phyloP scores from a whole-genome alignment of 1,140 invertebrate genomes.

The Acromyrmex echinatior region DNA sequence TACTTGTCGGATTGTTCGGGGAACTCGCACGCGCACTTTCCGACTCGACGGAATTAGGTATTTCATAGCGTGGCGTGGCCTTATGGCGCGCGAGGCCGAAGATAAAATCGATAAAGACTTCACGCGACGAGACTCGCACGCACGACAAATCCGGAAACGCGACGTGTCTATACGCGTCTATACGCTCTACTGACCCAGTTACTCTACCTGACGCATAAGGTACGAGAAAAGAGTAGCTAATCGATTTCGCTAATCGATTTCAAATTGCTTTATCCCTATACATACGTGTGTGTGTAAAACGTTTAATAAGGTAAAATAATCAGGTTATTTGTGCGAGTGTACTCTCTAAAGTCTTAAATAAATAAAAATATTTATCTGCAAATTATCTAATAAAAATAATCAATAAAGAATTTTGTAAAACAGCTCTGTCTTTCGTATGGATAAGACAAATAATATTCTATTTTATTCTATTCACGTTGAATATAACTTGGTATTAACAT shows the following conservation, averaged over 20 bases:
- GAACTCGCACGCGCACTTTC: conserved; percentile 60
- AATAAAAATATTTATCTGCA: background rate
- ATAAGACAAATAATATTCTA: background rate
- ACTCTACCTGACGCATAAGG: background rate
- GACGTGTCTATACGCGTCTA: conserved; percentile 21
- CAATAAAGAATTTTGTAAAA: background rate
- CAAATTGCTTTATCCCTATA: background rate
- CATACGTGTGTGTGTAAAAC: background rate
- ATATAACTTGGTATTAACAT: background rate
- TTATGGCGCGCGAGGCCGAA: conserved; percentile 55
- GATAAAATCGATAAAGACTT: conserved; percentile 65
- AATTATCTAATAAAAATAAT: conserved; percentile 14
- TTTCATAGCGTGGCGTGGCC: conserved; percentile 14
- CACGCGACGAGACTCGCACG: conserved; percentile 21
- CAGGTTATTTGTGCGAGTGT: too few species aligned
- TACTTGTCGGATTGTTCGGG: conserved; percentile 85
- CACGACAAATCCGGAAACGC: conserved; percentile 46
- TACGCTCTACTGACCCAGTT: conserved; percentile 56
- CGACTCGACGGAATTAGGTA: conserved; percentile 65
- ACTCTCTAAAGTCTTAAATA: background rate
- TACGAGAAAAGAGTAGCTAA: background rate
- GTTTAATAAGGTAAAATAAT: background rate
- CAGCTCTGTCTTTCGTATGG: too few species aligned
- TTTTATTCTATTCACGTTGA: background rate
- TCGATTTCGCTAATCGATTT: conserved; percentile 19